These are phyloP conservation scores for Euschistus heros DNA, from an alignment of 1,140 invertebrate species.

Conservation along the genomic window DNA sequence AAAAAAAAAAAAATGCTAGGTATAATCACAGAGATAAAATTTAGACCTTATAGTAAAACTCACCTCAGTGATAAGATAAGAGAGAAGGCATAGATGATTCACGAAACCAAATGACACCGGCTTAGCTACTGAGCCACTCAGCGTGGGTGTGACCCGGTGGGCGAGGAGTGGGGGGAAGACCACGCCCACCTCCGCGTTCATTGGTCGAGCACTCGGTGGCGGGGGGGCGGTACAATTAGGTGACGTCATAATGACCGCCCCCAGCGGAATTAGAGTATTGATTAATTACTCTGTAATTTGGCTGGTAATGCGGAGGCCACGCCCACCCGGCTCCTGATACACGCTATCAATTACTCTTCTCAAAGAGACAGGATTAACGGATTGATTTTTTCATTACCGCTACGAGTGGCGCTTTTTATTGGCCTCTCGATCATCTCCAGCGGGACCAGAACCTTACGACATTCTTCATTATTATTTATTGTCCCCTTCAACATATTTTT, in stretches of 20 bases:
- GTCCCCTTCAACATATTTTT: too few relatives aligned
- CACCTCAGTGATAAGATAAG: slow-evolving; percentile 3
- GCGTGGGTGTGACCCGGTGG: not conserved
- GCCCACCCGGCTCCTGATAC: not conserved
- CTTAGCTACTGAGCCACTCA: too few relatives aligned
- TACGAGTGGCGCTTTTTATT: too few relatives aligned
- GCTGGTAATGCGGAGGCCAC: not conserved
- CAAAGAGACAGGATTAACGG: too few relatives aligned
- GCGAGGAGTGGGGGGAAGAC: not conserved
- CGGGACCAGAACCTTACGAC: too few relatives aligned
- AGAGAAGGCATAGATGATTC: not conserved
- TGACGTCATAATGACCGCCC: slow-evolving; percentile 8
- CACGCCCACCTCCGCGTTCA: not conserved
- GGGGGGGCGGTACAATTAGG: slow-evolving; percentile 1
- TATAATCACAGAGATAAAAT: too few relatives aligned
- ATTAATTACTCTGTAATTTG: slow-evolving; percentile 8
- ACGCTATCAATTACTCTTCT: not conserved
- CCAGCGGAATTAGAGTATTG: slow-evolving; percentile 30
- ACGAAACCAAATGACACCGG: too few relatives aligned
- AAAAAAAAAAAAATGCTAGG: too few relatives aligned
- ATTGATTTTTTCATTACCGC: too few relatives aligned
- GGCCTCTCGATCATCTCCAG: too few relatives aligned
- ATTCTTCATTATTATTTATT: too few relatives aligned
- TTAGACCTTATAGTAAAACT: not conserved
- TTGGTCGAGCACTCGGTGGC: not conserved